A percentile compares a stretch with the other conserved stretches of the same genome.
Conservation (phyloP, 2,113 vertebrate genomes). For the Epinephelus lanceolatus region DNA sequence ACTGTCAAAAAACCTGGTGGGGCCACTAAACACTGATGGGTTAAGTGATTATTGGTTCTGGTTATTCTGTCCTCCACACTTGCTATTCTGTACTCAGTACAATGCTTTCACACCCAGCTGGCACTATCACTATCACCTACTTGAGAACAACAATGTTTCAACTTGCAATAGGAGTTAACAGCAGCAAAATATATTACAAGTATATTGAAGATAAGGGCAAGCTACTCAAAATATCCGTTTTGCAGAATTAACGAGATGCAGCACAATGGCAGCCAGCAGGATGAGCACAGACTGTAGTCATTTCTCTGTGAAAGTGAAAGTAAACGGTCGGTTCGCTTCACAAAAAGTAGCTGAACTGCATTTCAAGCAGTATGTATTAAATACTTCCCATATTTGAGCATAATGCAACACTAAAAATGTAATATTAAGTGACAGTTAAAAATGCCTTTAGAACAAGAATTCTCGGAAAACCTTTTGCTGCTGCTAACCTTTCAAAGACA, state of each 20-base stretch:
- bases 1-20: conserved; percentile 36
- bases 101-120: neutral
- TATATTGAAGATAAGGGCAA: neutral
- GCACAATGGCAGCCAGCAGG: neutral
- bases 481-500: too few relatives aligned
- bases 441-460: neutral
- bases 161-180: neutral
- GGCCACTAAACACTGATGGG: conserved; percentile 40
- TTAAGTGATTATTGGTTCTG: neutral
- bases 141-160: too few relatives aligned
- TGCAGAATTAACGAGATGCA: neutral
- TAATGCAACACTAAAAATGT: neutral
- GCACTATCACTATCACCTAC: neutral
- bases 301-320: neutral
- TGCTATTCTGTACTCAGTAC: neutral
- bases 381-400: neutral
- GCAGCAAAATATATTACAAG: neutral
- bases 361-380: neutral
- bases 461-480: neutral
- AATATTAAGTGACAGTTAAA: neutral
- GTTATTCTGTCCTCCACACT: neutral
- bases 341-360: neutral
- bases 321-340: neutral
- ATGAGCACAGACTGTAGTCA: neutral
- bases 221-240: neutral